Evolutionary conservation across 2,888 invertebrate genomes (phyloP), one percentile per base, ranked within the genome.

Genomic region (Dugesia japonica): DNA sequence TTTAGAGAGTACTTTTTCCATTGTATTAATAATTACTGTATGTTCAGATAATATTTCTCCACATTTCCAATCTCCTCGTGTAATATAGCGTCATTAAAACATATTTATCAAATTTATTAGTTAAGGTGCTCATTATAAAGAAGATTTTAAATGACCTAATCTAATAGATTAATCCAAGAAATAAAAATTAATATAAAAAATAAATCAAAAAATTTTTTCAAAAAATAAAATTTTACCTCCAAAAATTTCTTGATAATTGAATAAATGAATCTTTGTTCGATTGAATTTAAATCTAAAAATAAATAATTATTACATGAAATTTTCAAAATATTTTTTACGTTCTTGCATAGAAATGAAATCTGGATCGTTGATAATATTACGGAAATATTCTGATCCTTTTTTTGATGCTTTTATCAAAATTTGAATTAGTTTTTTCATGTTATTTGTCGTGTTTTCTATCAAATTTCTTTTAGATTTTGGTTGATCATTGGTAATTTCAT

Each of bases 221-320:
- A n/a, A 56, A 56, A 56, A 56, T 20, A 9, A 56, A 56, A 4
- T 20, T n/a, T 20, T 9, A 56, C 56, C 17, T 56, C 56, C 4
- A 56, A n/a, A 56, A 56, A 56, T 23, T 56, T 56, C 17, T 56
- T 23, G n/a, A 56, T 56, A 56, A 56, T 56, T n/a, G 56, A 56
- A 56, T 56, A 4, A n/a, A 23, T n/a, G 17, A 56, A 9, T 56
- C 23, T 56, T 56, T 23, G 56, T n/a, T 56, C 20, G 20, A 56
- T 1, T 4, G 9, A 1, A 20, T 23, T 23, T 1, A 56, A n/a
- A 56, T 56, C 56, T 56, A 56, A 56, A 23, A 56, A 56, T 20
- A n/a, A 13, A 9, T n/a, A 4, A n/a, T 56, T 23, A 23, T 9
- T 20, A 1, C 1, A 4, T n/a, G n/a, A n/a, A n/a, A n/a, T n/a